phyloP scores from a whole-genome alignment of 2,888 invertebrate species.

The Ariolimax columbianus region DNA sequence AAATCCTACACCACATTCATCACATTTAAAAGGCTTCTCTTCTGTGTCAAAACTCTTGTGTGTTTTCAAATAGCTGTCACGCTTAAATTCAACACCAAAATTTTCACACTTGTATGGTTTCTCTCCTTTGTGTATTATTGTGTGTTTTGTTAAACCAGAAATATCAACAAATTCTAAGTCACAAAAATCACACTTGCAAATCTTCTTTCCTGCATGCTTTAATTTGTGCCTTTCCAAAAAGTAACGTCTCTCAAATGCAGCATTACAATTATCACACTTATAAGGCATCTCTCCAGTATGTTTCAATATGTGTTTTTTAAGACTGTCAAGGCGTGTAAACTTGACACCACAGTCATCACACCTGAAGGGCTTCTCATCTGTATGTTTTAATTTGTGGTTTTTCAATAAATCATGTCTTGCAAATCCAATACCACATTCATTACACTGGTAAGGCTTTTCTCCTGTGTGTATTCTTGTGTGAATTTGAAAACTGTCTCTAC shows the following conservation, averaged over 20 bases:
- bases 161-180: not conserved
- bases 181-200: not conserved
- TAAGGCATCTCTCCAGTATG: not conserved
- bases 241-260: not conserved
- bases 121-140: not conserved
- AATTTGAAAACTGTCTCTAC: not conserved
- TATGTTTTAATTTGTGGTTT: not conserved
- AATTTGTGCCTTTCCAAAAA: not conserved
- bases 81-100: not conserved
- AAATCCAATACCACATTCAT: not conserved
- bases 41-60: not conserved
- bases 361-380: not conserved
- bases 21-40: slow-evolving; percentile 9
- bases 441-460: slow-evolving; percentile 16
- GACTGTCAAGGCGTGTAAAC: not conserved
- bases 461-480: not conserved
- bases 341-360: not conserved
- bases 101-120: not conserved
- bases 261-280: not conserved
- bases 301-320: not conserved
- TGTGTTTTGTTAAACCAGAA: not conserved
- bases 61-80: not conserved
- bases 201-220: not conserved
- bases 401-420: not conserved
- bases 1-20: not conserved